Evolutionary conservation across 2,888 invertebrate genomes (phyloP).

Genomic region (Lasioglossum villosulum): DNA sequence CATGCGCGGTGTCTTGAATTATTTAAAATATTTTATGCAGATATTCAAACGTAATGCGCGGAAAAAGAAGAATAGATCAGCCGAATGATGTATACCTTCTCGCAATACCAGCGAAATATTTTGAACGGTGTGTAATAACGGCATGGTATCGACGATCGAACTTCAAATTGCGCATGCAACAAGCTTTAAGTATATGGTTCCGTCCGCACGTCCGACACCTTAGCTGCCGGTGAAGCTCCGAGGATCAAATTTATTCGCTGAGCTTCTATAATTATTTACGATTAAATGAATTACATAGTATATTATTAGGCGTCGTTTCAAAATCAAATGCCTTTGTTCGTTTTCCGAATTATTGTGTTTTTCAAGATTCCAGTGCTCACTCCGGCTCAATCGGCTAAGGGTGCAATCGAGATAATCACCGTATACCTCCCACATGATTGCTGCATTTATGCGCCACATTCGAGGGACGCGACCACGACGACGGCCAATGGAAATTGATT

Average conservation of each 20-base stretch:
- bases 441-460: conserved; percentile 7
- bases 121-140: conserved; percentile 51
- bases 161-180: conserved; percentile 54
- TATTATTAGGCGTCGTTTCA: conserved; percentile 56
- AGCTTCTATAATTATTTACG: conserved; percentile 66
- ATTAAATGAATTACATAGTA: conserved; percentile 64
- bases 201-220: conserved; percentile 46
- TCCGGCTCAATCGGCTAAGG: conserved; percentile 24
- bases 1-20: background rate
- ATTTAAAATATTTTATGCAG: conserved; percentile 8
- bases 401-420: conserved; percentile 53
- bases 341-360: conserved; percentile 57
- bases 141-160: conserved; percentile 38
- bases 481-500: conserved; percentile 41
- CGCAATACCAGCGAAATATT: conserved; percentile 45
- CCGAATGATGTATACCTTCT: conserved; percentile 11
- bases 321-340: conserved; percentile 51
- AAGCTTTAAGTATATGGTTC: conserved; percentile 51
- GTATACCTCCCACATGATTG: conserved; percentile 58
- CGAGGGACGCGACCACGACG: conserved; percentile 4
- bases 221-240: conserved; percentile 43
- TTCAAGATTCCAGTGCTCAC: conserved; percentile 20
- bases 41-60: conserved; percentile 16
- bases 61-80: background rate
- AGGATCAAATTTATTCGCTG: conserved; percentile 43